Evolutionary conservation across 2,113 vertebrate species (phyloP).

Genomic region (Gallinago media): DNA sequence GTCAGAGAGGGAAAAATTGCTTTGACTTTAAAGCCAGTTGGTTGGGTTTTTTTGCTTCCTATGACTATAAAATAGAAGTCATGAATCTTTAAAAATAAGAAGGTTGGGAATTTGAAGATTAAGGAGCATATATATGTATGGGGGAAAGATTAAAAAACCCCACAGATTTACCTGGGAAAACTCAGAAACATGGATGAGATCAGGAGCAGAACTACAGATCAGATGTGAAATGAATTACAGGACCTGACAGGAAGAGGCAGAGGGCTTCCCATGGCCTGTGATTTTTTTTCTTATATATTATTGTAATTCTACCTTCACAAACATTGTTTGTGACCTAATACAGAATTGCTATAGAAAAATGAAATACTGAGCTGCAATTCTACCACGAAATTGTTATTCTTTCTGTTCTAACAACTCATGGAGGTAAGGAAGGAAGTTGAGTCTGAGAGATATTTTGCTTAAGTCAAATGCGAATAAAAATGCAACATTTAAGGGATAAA

Average conservation of each 20-base stretch:
- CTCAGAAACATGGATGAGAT: not conserved
- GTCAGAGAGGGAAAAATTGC: not conserved
- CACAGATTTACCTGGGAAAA: not conserved
- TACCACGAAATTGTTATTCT: not conserved
- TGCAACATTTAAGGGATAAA: not conserved
- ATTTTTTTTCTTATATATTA: conserved; percentile 44
- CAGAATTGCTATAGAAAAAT: not conserved
- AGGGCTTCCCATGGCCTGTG: conserved; percentile 27
- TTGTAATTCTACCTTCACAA: conserved; percentile 32
- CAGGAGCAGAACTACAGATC: conserved; percentile 4
- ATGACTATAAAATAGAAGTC: not conserved
- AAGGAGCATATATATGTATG: not conserved
- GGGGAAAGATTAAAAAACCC: not conserved
- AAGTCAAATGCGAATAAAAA: not conserved
- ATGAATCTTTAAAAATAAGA: not conserved
- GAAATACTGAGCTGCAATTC: not conserved
- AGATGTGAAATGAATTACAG: not conserved
- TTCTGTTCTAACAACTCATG: conserved; percentile 8
- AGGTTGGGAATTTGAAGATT: not conserved
- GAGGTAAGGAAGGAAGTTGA: not conserved
- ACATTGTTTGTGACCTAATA: conserved; percentile 11
- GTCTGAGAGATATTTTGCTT: not conserved
- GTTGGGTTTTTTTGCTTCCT: not conserved
- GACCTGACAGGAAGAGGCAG: not conserved
- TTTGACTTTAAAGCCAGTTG: not conserved